phyloP scores from a whole-genome alignment of 2,888 invertebrate genomes.

The Nomada fabriciana region DNA sequence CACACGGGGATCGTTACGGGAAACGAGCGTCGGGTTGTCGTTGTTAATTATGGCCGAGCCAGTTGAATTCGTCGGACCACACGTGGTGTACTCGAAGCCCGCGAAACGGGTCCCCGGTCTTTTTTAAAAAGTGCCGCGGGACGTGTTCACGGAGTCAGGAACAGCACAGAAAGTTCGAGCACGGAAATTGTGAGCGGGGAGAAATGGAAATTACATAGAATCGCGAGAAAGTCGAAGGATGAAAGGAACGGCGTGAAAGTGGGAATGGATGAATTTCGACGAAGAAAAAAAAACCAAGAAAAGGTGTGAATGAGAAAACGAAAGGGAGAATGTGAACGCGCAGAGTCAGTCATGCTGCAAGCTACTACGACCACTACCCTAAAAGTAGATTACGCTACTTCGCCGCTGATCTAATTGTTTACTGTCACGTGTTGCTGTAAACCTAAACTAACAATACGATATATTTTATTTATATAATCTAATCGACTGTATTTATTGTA shows the following conservation, averaged over 20 bases:
- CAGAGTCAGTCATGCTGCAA: constrained; percentile 77
- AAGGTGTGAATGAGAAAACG: constrained; percentile 22
- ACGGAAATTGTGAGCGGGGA: constrained; percentile 22
- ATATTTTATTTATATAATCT: constrained; percentile 83
- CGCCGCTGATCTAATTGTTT: constrained; percentile 83
- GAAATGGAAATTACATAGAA: neutral
- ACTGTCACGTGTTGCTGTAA: constrained; percentile 84
- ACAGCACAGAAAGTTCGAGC: constrained; percentile 42
- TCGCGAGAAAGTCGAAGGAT: neutral
- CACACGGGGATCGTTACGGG: constrained; percentile 25
- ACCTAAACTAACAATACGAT: constrained; percentile 82
- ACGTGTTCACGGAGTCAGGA: constrained; percentile 17
- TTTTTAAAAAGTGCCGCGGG: neutral
- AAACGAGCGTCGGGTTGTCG: constrained; percentile 20
- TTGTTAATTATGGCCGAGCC: constrained; percentile 42
- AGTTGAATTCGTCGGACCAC: constrained; percentile 59
- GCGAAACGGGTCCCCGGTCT: constrained; percentile 15
- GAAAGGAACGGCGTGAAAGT: constrained; percentile 19
- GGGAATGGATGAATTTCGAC: too few relatives aligned
- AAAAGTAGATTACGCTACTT: constrained; percentile 82
- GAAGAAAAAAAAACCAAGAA: neutral
- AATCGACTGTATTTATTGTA: constrained; percentile 84
- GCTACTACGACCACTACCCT: constrained; percentile 82
- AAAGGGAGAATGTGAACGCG: constrained; percentile 57
- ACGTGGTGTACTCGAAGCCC: constrained; percentile 30